Evolutionary conservation across 1,140 invertebrate species (phyloP), one percentile per base, ranked within the genome.

Genomic region (Pteromalus puparum): DNA sequence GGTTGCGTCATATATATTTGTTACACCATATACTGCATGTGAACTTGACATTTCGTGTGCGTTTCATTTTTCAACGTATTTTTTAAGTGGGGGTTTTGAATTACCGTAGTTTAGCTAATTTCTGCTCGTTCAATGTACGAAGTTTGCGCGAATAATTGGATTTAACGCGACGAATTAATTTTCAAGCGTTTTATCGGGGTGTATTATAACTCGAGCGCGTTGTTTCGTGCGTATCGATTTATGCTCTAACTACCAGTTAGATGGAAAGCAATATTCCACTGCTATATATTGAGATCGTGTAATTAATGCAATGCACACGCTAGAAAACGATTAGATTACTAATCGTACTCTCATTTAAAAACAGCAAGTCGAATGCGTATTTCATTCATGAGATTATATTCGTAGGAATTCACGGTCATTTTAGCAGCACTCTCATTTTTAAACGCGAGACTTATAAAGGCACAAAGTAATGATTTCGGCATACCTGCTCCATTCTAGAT

Each of bases 11-110:
- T 34, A 18, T 34, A 18, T 28, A 0, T 72, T 81, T 72, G 24
- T 30, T 72, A 81, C 67, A 42, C 38, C 1, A 7, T 42, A 7
- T 42, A 10, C 38, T 42, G 42, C 21, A 7, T 74, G 80, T 61
- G 80, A 81, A 81, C 70, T 81, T 81, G 80, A 74, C 70, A 81
- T 74, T 61, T 74, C 34, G 9, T 18, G 1, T 48, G 15, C 9
- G 13, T 13, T 24, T 74, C 34, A 53, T 53, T 15, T 2, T 7
- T 68, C 61, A 30, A 0, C 12, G 13, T 34, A 34, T 34, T 34
- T 70, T 68, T 80, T 26, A 68, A 68, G 24, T 18, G n/a, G 1
- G 6, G 5, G 28, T 6, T 21, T 28, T n/a, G 38, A n/a, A 26
- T 53, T 26, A 28, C 26, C n/a, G 21, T 3, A 72, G 67, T 80